Evolutionary conservation across 1,140 invertebrate species (phyloP).

Genomic region (Belonocnema kinseyi): DNA sequence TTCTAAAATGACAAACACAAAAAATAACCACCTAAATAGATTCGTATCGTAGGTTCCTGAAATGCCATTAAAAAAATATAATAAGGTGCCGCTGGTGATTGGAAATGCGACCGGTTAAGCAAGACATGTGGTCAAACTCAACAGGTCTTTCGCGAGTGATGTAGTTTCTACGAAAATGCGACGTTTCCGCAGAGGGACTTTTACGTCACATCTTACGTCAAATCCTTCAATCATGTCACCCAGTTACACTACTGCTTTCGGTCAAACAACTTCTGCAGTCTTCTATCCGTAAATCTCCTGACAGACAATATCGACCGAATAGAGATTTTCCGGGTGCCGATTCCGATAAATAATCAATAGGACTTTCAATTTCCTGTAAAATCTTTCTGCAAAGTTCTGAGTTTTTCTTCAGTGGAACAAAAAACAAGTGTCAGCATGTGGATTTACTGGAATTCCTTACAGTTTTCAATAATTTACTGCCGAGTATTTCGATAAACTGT

Average conservation of each 20-base stretch:
- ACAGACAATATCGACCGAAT: conserved; percentile 23
- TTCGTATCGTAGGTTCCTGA: background rate
- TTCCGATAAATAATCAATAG: conserved; percentile 24
- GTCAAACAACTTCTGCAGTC: conserved; percentile 5
- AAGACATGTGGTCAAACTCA: background rate
- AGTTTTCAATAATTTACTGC: conserved; percentile 2
- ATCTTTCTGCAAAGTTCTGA: background rate
- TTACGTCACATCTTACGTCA: conserved; percentile 16
- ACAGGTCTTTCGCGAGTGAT: conserved; percentile 1
- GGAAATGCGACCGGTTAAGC: conserved; percentile 13
- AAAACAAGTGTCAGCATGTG: conserved; percentile 10
- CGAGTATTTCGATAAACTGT: background rate
- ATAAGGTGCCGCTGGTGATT: conserved; percentile 4
- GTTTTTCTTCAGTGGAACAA: background rate
- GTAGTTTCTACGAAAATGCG: conserved; percentile 3
- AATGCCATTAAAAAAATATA: background rate
- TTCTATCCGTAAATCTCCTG: background rate
- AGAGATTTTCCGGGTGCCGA: conserved; percentile 21
- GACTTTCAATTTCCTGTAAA: conserved; percentile 26
- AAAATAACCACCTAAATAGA: too few relatives aligned
- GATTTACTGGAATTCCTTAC: conserved; percentile 13
- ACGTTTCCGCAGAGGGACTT: conserved; percentile 12
- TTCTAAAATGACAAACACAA: too few relatives aligned
- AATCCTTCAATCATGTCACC: conserved; percentile 15
- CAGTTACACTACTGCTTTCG: background rate